Conservation (phyloP, 1,140 invertebrate species). For the Drosophila arawakana region DNA sequence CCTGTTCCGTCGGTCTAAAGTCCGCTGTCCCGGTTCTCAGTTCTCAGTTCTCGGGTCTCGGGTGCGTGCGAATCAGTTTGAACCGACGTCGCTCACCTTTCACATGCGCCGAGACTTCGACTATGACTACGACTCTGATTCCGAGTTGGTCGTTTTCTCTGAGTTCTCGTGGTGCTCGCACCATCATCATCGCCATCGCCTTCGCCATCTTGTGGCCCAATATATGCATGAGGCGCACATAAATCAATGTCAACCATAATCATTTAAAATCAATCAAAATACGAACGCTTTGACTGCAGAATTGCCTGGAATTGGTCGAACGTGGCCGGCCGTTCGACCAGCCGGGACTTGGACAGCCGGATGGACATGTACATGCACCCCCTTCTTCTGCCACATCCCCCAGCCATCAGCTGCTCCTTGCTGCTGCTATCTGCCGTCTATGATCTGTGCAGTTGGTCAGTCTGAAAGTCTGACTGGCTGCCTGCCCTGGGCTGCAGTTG, state of each 20-base stretch:
- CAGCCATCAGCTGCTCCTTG: conserved; percentile 7
- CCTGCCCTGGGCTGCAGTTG: conserved; percentile 58
- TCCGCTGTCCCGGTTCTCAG: not conserved
- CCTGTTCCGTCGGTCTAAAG: conserved; percentile 6
- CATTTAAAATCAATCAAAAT: conserved; percentile 85
- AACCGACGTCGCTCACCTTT: conserved; percentile 51
- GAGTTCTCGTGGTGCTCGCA: conserved; percentile 22
- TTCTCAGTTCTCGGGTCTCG: conserved; percentile 18
- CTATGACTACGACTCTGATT: conserved; percentile 18
- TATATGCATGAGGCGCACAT: conserved; percentile 83
- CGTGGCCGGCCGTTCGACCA: conserved; percentile 55
- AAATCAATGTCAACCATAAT: conserved; percentile 85
- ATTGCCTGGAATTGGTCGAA: conserved; percentile 81
- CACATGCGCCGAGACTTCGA: conserved; percentile 35
- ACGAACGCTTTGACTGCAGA: conserved; percentile 83
- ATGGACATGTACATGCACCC: conserved; percentile 41
- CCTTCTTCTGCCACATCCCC: not conserved
- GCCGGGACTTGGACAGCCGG: conserved; percentile 20
- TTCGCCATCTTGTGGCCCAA: conserved; percentile 75
- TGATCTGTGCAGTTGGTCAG: conserved; percentile 82
- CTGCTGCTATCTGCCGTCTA: conserved; percentile 79
- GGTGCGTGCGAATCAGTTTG: conserved; percentile 76
- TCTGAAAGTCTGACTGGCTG: conserved; percentile 32
- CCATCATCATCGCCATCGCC: conserved; percentile 52
- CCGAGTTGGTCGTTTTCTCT: not conserved